phyloP scores from a whole-genome alignment of 2,888 invertebrate genomes.

The Lithosia quadra region DNA sequence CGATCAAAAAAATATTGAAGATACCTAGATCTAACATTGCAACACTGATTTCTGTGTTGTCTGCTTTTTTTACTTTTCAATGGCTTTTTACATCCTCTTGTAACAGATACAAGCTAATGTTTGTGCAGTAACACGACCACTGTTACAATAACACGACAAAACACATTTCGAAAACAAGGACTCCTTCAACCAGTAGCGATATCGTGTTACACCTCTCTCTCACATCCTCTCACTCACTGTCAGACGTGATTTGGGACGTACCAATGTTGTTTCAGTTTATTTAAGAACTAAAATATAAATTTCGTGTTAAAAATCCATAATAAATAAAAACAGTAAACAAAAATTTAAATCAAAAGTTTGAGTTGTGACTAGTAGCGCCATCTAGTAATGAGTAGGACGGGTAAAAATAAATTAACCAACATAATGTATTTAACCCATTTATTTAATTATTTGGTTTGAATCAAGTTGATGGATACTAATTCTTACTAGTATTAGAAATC shows the following conservation, averaged over 20 bases:
- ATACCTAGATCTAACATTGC: background rate
- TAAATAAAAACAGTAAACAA: conserved; percentile 17
- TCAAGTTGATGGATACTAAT: too few relatives aligned
- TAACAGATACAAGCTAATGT: conserved; percentile 42
- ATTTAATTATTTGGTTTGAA: too few relatives aligned
- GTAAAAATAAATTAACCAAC: background rate
- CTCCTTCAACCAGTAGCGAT: conserved; percentile 35
- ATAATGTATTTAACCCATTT: too few relatives aligned
- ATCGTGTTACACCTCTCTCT: conserved; percentile 58
- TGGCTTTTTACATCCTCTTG: conserved; percentile 5
- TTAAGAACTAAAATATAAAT: conserved; percentile 15
- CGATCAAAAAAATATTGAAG: too few relatives aligned
- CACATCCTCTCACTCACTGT: conserved; percentile 37
- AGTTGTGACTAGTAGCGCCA: conserved; percentile 20
- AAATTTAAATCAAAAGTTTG: background rate
- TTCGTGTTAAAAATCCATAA: background rate
- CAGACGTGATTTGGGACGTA: conserved; percentile 39
- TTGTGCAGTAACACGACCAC: conserved; percentile 46
- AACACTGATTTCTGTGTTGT: background rate
- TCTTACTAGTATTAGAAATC: too few relatives aligned
- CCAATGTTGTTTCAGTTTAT: conserved; percentile 29
- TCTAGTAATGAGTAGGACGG: conserved; percentile 36
- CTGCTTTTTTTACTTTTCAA: background rate
- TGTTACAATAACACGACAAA: conserved; percentile 54
- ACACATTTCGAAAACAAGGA: conserved; percentile 58